phyloP scores from a whole-genome alignment of 2,888 invertebrate species.

The Hyppa rectilinea region DNA sequence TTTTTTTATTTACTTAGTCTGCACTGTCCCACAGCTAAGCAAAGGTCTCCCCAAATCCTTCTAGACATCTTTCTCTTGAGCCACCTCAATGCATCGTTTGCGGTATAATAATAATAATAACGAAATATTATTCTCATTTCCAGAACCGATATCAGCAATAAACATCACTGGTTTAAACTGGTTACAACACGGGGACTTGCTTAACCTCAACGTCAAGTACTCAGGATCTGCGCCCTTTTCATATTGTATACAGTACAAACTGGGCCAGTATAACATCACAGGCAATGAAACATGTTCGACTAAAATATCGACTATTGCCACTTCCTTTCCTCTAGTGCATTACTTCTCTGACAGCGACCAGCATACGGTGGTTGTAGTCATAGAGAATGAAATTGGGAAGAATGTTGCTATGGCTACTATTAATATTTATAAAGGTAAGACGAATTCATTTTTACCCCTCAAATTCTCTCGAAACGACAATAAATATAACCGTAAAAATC shows the following conservation, averaged over 20 bases:
- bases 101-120: no score
- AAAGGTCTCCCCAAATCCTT: no score
- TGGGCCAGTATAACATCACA: constrained; percentile 93
- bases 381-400: constrained; percentile 94
- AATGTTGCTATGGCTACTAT: constrained; percentile 93
- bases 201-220: constrained; percentile 93
- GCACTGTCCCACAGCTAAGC: no score
- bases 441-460: neutral
- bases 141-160: constrained; percentile 93
- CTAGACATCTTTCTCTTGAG: no score
- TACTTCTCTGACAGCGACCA: constrained; percentile 93
- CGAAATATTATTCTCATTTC: constrained; percentile 62
- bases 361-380: constrained; percentile 94
- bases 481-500: no score
- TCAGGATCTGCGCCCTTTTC: constrained; percentile 94
- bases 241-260: constrained; percentile 92
- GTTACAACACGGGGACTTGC: constrained; percentile 95
- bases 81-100: no score
- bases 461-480: no score
- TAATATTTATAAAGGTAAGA: constrained; percentile 95
- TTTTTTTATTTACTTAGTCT: no score
- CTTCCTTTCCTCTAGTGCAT: constrained; percentile 92
- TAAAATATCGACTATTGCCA: constrained; percentile 82
- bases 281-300: constrained; percentile 94
- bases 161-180: constrained; percentile 94